A percentile compares a stretch with the other conserved stretches of the same genome.
These are phyloP conservation scores for Ormyrus thymus DNA, from an alignment of 2,888 invertebrate species.

Conservation along the genomic window DNA sequence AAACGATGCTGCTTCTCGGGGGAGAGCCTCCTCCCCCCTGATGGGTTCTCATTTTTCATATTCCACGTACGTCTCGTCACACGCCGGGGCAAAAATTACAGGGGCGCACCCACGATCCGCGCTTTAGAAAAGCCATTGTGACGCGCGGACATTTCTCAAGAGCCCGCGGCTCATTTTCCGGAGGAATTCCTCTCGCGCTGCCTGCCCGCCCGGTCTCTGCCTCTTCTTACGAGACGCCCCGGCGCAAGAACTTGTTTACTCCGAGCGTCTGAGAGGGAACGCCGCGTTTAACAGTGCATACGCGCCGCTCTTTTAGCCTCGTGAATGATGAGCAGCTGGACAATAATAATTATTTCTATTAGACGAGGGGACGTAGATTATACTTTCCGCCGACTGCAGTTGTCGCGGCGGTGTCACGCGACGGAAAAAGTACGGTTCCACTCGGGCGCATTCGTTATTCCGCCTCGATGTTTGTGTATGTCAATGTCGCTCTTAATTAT, in stretches of 20 bases:
- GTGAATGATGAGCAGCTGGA: constrained; percentile 24
- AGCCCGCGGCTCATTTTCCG: constrained; percentile 22
- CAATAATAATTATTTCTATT: constrained; percentile 35
- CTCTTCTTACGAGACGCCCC: neutral
- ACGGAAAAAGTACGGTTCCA: constrained; percentile 12
- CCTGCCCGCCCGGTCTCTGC: no score
- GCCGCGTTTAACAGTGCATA: neutral
- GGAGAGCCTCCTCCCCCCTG: neutral
- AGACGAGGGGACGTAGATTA: neutral
- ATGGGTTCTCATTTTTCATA: constrained; percentile 22
- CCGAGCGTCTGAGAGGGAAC: neutral
- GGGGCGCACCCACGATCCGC: neutral
- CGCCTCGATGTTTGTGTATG: neutral
- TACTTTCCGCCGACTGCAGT: neutral
- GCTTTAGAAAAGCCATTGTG: constrained; percentile 5
- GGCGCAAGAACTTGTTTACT: neutral
- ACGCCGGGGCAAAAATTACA: constrained; percentile 3
- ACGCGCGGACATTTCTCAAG: constrained; percentile 16
- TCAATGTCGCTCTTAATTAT: constrained; percentile 34
- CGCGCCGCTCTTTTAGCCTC: neutral
- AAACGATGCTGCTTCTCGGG: constrained; percentile 10
- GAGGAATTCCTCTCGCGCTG: neutral
- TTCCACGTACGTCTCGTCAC: neutral
- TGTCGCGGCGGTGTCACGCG: neutral
- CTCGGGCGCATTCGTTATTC: constrained; percentile 4